Conservation (phyloP, 2,113 vertebrate genomes). For the Hyperopisus bebe region DNA sequence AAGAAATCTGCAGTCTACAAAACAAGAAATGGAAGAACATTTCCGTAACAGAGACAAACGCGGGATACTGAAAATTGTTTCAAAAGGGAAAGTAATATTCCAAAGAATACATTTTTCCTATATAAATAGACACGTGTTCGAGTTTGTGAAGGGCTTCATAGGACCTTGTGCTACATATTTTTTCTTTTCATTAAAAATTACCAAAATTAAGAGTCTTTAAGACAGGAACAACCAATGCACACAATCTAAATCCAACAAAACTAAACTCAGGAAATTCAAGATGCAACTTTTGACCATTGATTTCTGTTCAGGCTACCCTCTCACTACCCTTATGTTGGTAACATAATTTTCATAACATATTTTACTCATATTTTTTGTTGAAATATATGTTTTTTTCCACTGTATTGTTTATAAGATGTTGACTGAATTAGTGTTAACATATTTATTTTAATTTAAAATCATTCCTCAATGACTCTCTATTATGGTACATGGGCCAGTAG, state of each 20-base stretch:
- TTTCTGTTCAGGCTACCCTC: conserved; percentile 8
- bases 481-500: not conserved
- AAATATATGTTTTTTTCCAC: not conserved
- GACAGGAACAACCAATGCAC: not conserved
- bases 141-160: not conserved
- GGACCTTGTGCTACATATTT: not conserved
- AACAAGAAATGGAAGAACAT: not conserved
- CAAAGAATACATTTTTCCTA: not conserved
- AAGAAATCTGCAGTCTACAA: not conserved
- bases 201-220: not conserved
- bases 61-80: not conserved
- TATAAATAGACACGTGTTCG: not conserved
- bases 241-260: not conserved
- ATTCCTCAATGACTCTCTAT: conserved; percentile 4
- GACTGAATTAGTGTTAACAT: not conserved
- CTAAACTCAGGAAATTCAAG: not conserved
- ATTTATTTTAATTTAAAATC: conserved; percentile 14
- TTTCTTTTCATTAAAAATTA: not conserved
- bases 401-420: not conserved
- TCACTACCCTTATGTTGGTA: not conserved
- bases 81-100: not conserved
- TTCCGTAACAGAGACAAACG: not conserved
- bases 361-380: not conserved
- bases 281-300: not conserved
- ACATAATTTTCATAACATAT: not conserved